Conservation (phyloP, 2,888 invertebrate genomes). For the Aplocera efformata region DNA sequence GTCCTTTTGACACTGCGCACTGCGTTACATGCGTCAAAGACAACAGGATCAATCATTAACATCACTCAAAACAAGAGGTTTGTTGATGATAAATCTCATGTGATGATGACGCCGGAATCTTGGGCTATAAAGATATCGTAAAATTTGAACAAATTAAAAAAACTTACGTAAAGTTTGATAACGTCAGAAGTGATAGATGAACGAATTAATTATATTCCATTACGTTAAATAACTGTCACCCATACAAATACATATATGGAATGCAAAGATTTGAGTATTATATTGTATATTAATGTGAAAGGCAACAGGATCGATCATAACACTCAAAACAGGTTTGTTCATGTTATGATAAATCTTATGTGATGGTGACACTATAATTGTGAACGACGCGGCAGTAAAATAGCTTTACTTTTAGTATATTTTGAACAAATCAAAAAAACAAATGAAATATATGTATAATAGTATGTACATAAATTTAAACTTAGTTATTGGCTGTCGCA, state of each 20-base stretch:
- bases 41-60: conserved; percentile 11
- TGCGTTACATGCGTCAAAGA: conserved; percentile 13
- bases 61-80: conserved; percentile 9
- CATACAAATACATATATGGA: too few relatives aligned
- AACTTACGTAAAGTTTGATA: neutral
- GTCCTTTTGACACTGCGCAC: conserved; percentile 4
- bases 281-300: too few relatives aligned
- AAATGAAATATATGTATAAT: too few relatives aligned
- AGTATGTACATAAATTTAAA: too few relatives aligned
- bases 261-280: too few relatives aligned
- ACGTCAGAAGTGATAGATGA: neutral
- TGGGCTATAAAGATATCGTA: conserved; percentile 15
- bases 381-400: conserved; percentile 17
- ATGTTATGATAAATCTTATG: conserved; percentile 17
- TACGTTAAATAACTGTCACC: too few relatives aligned
- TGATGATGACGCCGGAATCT: conserved; percentile 11
- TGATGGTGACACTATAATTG: conserved; percentile 10
- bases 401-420: conserved; percentile 13
- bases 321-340: conserved; percentile 8
- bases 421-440: conserved; percentile 3
- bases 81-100: conserved; percentile 13
- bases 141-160: conserved; percentile 5
- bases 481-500: too few relatives aligned
- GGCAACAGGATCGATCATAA: conserved; percentile 7
- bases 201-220: too few relatives aligned